Conservation (phyloP, 92 coral and sea anemone species). For the Siderastrea siderea region DNA sequence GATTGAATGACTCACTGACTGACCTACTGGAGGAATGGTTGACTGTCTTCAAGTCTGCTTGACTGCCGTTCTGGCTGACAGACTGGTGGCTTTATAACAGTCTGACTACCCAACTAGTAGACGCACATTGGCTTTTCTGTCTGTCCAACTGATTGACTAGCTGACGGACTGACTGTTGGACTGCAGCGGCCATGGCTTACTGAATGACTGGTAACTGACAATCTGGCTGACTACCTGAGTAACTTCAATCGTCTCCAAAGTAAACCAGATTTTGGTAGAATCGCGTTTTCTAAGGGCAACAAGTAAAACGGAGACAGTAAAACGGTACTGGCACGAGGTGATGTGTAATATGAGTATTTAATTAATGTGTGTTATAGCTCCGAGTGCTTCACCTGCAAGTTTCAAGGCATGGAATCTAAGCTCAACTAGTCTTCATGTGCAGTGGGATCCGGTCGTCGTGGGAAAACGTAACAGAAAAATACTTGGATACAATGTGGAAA, state of each 20-base stretch:
- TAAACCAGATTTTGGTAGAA: too few relatives aligned
- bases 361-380: conserved; percentile 5
- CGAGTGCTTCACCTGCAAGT: conserved; percentile 32
- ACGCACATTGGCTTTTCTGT: too few relatives aligned
- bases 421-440: conserved; percentile 28
- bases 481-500: conserved; percentile 12
- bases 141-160: too few relatives aligned
- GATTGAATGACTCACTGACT: not conserved
- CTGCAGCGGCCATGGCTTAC: too few relatives aligned
- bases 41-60: not conserved
- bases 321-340: too few relatives aligned
- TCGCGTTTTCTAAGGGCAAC: too few relatives aligned
- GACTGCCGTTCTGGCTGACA: not conserved
- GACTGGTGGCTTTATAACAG: not conserved
- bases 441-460: conserved; percentile 24
- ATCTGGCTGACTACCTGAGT: too few relatives aligned
- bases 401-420: conserved; percentile 43
- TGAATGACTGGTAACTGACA: too few relatives aligned
- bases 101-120: not conserved
- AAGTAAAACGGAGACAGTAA: too few relatives aligned
- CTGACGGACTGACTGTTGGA: too few relatives aligned
- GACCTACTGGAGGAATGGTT: not conserved
- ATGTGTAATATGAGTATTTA: not conserved
- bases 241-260: too few relatives aligned
- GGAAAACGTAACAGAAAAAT: conserved; percentile 14